A percentile compares a stretch with the other conserved stretches of the same genome.
These are phyloP conservation scores for Halichoeres trimaculatus DNA, from an alignment of 2,113 vertebrate species.

Conservation along the genomic window DNA sequence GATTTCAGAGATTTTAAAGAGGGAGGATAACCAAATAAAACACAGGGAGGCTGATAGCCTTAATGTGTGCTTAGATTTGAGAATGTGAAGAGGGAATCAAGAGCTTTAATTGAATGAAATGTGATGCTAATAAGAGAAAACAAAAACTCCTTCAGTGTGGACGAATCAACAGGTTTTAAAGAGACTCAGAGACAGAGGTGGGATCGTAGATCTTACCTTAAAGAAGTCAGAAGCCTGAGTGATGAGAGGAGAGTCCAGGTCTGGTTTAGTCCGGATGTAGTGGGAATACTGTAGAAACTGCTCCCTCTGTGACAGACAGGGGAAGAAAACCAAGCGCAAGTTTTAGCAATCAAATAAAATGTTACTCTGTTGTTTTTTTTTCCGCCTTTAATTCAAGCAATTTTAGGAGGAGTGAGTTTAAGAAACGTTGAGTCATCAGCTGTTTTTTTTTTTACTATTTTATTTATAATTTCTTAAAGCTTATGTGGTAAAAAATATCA, in stretches of 20 bases:
- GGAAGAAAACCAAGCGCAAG: not conserved
- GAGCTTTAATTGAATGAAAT: not conserved
- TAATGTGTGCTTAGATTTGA: not conserved
- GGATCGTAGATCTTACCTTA: slow-evolving; percentile 81
- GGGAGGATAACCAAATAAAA: slow-evolving; percentile 14
- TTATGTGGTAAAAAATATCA: too few species aligned
- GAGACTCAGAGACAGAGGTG: accelerated
- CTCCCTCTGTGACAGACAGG: slow-evolving; percentile 80
- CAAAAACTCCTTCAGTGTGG: too few species aligned
- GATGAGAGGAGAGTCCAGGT: slow-evolving; percentile 83
- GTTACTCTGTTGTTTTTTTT: not conserved
- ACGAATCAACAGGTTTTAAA: too few species aligned
- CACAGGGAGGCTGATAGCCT: not conserved
- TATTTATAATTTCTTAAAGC: too few species aligned
- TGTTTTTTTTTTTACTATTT: too few species aligned
- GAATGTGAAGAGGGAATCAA: not conserved
- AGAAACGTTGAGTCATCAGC: not conserved
- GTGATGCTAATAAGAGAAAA: not conserved
- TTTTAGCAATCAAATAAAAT: not conserved
- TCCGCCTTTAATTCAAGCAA: not conserved
- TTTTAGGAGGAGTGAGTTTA: not conserved
- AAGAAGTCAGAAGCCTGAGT: slow-evolving; percentile 82
- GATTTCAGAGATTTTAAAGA: slow-evolving; percentile 10
- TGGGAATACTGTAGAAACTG: slow-evolving; percentile 90
- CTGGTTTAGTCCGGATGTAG: slow-evolving; percentile 87